Evolutionary conservation across 1,140 invertebrate species (phyloP).

Genomic region (Drosophila orosa): DNA sequence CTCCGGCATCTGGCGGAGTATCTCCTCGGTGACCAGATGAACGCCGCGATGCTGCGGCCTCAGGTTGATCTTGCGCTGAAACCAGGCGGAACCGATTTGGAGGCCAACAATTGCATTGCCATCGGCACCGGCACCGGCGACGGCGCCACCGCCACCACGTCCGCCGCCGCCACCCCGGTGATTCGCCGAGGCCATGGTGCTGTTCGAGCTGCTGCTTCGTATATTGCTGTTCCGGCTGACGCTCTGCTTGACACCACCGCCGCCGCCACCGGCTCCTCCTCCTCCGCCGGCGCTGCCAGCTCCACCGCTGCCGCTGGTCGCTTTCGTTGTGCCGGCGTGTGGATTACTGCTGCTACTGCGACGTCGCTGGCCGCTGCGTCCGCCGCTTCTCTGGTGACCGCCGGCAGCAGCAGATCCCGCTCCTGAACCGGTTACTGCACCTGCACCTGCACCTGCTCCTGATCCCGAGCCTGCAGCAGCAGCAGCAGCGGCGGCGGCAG

Average conservation of each 20-base stretch:
- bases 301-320: conserved; percentile 79
- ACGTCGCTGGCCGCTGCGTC: conserved; percentile 76
- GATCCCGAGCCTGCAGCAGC: conserved; percentile 44
- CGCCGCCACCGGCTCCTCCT: conserved; percentile 42
- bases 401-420: conserved; percentile 32
- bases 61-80: conserved; percentile 97
- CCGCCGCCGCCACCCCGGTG: conserved; percentile 85
- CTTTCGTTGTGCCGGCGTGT: conserved; percentile 81
- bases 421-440: conserved; percentile 26
- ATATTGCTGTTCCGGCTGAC: conserved; percentile 83
- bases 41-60: conserved; percentile 96
- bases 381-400: conserved; percentile 59
- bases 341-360: conserved; percentile 83
- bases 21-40: conserved; percentile 97
- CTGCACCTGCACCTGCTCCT: conserved; percentile 31
- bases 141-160: conserved; percentile 84
- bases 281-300: conserved; percentile 78
- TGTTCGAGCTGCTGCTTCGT: conserved; percentile 84
- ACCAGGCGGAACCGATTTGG: conserved; percentile 97
- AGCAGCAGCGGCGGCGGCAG: conserved; percentile 65
- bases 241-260: conserved; percentile 78
- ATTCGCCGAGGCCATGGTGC: conserved; percentile 84
- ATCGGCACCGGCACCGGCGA: conserved; percentile 86
- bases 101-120: conserved; percentile 86
- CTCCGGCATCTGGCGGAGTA: conserved; percentile 96